Base-by-base conservation (phyloP, 2,797 vertebrate species). In the Sphenopsis melanotis region DNA sequence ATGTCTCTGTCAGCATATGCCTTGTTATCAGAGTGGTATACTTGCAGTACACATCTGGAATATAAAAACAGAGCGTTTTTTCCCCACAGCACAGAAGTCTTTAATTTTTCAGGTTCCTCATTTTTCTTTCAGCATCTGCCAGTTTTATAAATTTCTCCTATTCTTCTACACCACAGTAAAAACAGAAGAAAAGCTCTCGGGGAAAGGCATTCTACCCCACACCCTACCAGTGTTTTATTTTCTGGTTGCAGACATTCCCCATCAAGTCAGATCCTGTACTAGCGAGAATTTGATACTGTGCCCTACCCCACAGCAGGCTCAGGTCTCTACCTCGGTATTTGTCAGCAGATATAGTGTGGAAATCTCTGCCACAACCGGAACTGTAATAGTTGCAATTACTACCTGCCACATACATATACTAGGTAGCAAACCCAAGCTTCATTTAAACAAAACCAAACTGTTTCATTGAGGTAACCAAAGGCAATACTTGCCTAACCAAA, bases 201-300 rank as follows among this genome's bases (percentile, higher is more conserved):
- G 78, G 59, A 80, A 89, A 75, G 32, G 21, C 42, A 46, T 83
- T 74, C 34, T 76, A 29, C 18, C 52, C 30, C 64, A 52, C 55
- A 57, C 41, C 12, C 29, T 57, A 8, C 19, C 49, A 39, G 36
- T 26, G 74, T 69, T 87, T 87, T 75, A 65, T 74, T 89, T 93
- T 78, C 83, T 81, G 39, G 17, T 68, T 87, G 66, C 56, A 0
- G 0, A 69, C 47, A 50, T 75, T 94, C 74, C 74, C 68, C 53
- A 60, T 77, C 82, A 93, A 95, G 82, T 92, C 66, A 88, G 66
- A 72, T 83, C 83, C 83, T 92, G 83, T 27, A 60, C 26, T 29
- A 69, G 63, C 41, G 85, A 83, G 83, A 94, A 90, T 55, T 66
- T 90, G 68, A 84, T 47, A 24, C 56, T 78, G 17, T 90, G 86